phyloP scores from a whole-genome alignment of 2,113 vertebrate species.

The Muntiacus reevesi region DNA sequence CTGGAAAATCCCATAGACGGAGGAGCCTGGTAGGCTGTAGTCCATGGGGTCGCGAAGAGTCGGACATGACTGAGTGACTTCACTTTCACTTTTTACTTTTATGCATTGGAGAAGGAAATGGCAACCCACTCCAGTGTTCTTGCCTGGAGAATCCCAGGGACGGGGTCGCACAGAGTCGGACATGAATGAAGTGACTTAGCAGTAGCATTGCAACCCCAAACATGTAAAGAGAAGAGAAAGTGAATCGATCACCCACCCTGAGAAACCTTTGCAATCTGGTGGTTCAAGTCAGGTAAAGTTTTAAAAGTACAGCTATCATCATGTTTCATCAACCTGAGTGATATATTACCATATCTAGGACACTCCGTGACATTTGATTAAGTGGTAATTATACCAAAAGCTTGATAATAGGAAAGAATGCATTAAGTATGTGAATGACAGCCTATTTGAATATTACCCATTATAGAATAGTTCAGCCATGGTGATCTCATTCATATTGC shows the following conservation, averaged over 20 bases:
- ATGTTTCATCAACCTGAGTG: not conserved
- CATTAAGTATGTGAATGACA: slow-evolving; percentile 6
- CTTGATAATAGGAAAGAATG: slow-evolving; percentile 5
- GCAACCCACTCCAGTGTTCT: no score
- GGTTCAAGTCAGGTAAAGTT: not conserved
- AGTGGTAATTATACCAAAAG: slow-evolving; percentile 21
- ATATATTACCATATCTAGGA: not conserved
- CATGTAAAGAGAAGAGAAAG: not conserved
- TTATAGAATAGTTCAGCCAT: not conserved
- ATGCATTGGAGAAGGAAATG: no score
- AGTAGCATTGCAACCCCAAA: not conserved
- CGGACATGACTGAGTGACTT: no score
- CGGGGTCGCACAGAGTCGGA: no score
- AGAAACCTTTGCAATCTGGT: not conserved
- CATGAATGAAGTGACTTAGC: no score
- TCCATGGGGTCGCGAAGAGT: no score
- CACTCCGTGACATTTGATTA: slow-evolving; percentile 50
- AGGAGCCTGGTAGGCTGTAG: no score
- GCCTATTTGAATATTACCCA: not conserved
- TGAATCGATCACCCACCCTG: not conserved
- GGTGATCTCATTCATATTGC: not conserved
- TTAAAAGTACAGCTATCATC: not conserved
- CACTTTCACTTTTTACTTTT: no score
- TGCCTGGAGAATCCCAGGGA: no score
- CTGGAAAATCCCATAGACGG: no score